phyloP scores from a whole-genome alignment of 2,113 vertebrate species.

The Tylochromis polylepis region DNA sequence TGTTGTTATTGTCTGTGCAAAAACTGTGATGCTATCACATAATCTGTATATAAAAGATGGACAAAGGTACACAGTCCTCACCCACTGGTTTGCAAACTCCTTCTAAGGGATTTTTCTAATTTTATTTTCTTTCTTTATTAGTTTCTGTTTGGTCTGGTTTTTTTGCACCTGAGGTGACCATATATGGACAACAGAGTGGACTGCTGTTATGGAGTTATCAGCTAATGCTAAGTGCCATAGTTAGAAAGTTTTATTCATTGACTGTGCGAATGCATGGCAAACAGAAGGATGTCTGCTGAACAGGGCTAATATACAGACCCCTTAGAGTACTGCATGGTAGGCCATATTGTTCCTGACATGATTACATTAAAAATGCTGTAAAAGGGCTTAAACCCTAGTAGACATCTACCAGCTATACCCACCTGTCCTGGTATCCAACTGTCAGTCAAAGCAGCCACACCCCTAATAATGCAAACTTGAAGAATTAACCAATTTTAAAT shows the following conservation, averaged over 20 bases:
- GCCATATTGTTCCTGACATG: not conserved
- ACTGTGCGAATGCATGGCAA: not conserved
- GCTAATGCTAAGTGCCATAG: not conserved
- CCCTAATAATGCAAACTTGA: not conserved
- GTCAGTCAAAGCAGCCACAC: not conserved
- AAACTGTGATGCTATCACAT: not conserved
- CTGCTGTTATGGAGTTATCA: not conserved
- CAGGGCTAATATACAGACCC: not conserved
- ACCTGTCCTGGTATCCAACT: not conserved
- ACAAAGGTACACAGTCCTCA: accelerated
- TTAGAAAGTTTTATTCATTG: not conserved
- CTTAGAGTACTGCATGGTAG: not conserved
- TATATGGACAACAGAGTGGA: not conserved
- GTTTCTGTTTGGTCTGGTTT: not conserved
- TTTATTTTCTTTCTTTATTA: not conserved
- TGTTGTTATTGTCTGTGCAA: not conserved
- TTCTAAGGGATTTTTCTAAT: not conserved
- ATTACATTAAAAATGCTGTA: too few species aligned
- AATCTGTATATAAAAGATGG: not conserved
- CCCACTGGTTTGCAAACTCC: not conserved
- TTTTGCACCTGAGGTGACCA: not conserved
- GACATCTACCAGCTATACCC: not conserved
- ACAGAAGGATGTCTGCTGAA: not conserved
- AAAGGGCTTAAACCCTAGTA: not conserved
- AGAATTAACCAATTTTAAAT: not conserved